Percentiles rank a stretch among this genome's conserved stretches.
These are phyloP conservation scores for Camptogramma bilineatum DNA, from an alignment of 2,888 invertebrate species.

Conservation along the genomic window DNA sequence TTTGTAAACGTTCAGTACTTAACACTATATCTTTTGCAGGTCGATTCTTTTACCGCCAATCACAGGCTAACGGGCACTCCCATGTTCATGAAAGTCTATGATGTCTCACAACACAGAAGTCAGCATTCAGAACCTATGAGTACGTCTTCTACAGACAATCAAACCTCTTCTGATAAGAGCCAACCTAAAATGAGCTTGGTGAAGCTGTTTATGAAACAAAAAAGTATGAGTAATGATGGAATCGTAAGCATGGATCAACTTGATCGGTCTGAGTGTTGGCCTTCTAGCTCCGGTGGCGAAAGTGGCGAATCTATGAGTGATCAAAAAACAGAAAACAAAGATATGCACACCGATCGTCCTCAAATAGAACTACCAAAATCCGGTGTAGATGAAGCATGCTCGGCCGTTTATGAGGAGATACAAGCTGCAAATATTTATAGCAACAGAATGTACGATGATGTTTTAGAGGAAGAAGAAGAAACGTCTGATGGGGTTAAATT, in stretches of 20 bases:
- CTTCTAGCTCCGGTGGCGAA: constrained; percentile 87
- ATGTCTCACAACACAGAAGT: constrained; percentile 79
- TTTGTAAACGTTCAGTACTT: constrained; percentile 42
- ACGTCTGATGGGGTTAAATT: constrained; percentile 72
- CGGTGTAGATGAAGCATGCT: constrained; percentile 72
- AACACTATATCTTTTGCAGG: constrained; percentile 65
- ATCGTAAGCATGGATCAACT: constrained; percentile 91
- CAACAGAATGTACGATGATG: constrained; percentile 79
- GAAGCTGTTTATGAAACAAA: constrained; percentile 95
- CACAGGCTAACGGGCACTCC: constrained; percentile 76
- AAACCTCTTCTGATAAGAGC: constrained; percentile 79
- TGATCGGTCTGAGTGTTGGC: constrained; percentile 90
- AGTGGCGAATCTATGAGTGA: constrained; percentile 86
- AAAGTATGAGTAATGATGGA: constrained; percentile 92
- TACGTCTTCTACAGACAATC: constrained; percentile 82
- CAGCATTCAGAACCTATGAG: constrained; percentile 84
- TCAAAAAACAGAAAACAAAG: constrained; percentile 67
- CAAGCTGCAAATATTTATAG: constrained; percentile 63
- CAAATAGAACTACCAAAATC: constrained; percentile 85
- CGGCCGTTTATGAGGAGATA: constrained; percentile 75
- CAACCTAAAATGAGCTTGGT: constrained; percentile 92
- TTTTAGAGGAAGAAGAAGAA: constrained; percentile 80
- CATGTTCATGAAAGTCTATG: constrained; percentile 80
- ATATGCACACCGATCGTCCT: constrained; percentile 61
- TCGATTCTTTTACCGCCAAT: constrained; percentile 80